These are phyloP conservation scores for Arremon aurantiirostris DNA, from an alignment of 2,797 vertebrate species.

Conservation along the genomic window DNA sequence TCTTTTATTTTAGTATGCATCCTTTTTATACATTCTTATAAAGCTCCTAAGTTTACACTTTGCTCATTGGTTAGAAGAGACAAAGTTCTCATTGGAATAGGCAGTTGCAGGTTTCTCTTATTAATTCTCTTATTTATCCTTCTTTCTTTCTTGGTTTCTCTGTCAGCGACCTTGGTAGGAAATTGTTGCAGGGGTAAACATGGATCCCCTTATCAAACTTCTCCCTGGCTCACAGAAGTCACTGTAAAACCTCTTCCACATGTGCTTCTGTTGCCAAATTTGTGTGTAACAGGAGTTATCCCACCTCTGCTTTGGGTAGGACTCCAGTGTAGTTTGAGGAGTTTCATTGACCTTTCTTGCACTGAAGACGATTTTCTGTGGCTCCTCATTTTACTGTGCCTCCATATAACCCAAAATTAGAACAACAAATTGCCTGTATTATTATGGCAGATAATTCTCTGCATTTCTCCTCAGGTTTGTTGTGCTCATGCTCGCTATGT, in stretches of 20 bases:
- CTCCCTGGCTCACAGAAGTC: not conserved
- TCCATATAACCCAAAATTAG: not conserved
- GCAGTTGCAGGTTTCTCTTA: not conserved
- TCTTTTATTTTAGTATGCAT: not conserved
- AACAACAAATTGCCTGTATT: not conserved
- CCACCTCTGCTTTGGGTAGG: not conserved
- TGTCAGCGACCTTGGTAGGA: not conserved
- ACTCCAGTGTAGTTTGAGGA: not conserved
- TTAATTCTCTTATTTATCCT: not conserved
- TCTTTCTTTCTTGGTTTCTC: not conserved
- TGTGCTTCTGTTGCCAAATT: not conserved
- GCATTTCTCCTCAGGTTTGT: not conserved
- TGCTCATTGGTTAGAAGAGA: not conserved
- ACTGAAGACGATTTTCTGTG: not conserved
- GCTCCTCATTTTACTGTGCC: not conserved
- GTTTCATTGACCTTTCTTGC: not conserved
- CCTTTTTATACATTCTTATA: not conserved
- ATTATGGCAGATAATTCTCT: not conserved
- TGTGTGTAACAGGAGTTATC: fast-evolving
- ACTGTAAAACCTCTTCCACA: not conserved
- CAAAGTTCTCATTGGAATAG: not conserved
- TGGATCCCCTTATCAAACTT: too few species aligned
- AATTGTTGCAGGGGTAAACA: not conserved
- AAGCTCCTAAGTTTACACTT: not conserved
- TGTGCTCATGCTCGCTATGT: not conserved